Evolutionary conservation across 2,888 invertebrate genomes (phyloP).

Genomic region (Lacanobia wlatinum): DNA sequence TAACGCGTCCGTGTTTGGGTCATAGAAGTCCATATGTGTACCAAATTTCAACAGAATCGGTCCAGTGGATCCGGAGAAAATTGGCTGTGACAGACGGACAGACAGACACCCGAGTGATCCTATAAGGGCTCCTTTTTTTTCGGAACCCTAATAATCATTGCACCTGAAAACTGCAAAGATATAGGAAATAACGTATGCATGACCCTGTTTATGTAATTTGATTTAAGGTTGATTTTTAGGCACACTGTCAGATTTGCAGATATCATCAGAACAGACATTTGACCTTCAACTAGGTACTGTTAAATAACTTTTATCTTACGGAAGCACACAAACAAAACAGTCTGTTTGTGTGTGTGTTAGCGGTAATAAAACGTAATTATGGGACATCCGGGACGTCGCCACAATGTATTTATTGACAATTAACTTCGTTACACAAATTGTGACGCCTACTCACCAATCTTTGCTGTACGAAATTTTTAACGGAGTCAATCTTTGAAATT

Average conservation of each 20-base stretch:
- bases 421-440: conserved; percentile 42
- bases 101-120: too few species aligned
- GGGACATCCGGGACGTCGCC: conserved; percentile 32
- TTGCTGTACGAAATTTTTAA: not conserved
- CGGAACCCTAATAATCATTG: too few species aligned
- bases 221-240: not conserved
- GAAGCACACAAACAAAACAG: conserved; percentile 7
- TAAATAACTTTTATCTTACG: conserved; percentile 35
- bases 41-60: too few species aligned
- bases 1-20: too few species aligned
- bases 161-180: too few species aligned
- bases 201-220: too few species aligned
- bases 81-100: too few species aligned
- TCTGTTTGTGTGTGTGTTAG: conserved; percentile 17
- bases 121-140: too few species aligned
- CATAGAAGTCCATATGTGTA: too few species aligned
- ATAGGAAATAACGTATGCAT: too few species aligned
- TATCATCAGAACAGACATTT: conserved; percentile 9
- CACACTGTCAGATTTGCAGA: conserved; percentile 1
- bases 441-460: conserved; percentile 32
- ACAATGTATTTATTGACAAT: conserved; percentile 39
- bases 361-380: conserved; percentile 55
- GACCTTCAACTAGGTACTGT: conserved; percentile 37
- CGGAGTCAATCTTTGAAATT: not conserved
- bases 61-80: too few species aligned